A percentile compares a stretch with the other conserved stretches of the same genome.
Conservation (phyloP, 2,888 invertebrate species). For the Leptarthrus brevirostris region DNA sequence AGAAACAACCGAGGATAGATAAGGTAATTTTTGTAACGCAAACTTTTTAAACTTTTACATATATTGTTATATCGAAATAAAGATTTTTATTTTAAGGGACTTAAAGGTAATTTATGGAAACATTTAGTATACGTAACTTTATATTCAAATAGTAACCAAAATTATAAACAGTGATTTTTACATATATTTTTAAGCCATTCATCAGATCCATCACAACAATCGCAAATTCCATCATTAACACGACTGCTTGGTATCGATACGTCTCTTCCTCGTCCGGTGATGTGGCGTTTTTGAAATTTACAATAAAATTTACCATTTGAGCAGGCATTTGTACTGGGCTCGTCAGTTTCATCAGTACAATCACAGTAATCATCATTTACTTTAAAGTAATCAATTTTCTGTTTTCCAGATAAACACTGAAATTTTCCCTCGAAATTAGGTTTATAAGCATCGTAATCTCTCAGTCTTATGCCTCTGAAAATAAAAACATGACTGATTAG, state of each 20-base stretch:
- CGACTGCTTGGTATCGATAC: conserved; percentile 77
- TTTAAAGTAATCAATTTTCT: conserved; percentile 69
- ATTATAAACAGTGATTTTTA: conserved; percentile 32
- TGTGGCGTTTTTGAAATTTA: conserved; percentile 66
- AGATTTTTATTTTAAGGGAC: too few relatives aligned
- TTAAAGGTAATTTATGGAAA: neutral
- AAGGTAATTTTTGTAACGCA: too few relatives aligned
- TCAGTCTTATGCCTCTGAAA: conserved; percentile 65
- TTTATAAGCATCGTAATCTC: conserved; percentile 66
- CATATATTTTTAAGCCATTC: conserved; percentile 71
- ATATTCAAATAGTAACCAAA: neutral
- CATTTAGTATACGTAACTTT: too few relatives aligned
- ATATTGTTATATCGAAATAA: too few relatives aligned
- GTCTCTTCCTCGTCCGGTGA: conserved; percentile 64
- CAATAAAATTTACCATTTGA: conserved; percentile 80
- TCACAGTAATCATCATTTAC: conserved; percentile 91
- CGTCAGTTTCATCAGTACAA: conserved; percentile 81
- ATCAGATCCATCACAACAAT: conserved; percentile 93
- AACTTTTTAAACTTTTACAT: too few relatives aligned
- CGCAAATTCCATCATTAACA: conserved; percentile 95
- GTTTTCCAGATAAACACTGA: conserved; percentile 66
- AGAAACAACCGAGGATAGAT: too few relatives aligned
- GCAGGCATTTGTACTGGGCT: conserved; percentile 92
- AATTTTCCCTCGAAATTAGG: conserved; percentile 67
- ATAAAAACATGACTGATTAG: neutral